phyloP scores from a whole-genome alignment of 2,797 vertebrate species.

The Loriculus beryllinus region DNA sequence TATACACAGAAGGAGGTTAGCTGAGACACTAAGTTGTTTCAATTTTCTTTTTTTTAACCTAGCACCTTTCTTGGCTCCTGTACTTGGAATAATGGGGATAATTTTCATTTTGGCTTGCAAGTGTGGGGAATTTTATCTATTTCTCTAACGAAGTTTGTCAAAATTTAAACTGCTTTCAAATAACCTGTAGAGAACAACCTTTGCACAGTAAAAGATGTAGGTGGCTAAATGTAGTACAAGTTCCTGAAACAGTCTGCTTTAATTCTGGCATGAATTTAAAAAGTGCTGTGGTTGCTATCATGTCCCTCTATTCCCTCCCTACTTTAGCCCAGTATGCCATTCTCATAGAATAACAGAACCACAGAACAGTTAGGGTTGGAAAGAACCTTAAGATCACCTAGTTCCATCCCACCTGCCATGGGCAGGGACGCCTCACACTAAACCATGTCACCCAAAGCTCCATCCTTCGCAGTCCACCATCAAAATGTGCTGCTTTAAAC shows the following conservation, averaged over 20 bases:
- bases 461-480: not conserved
- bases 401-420: not conserved
- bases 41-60: not conserved
- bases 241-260: slow-evolving; percentile 11
- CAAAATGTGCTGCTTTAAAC: not conserved
- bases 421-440: not conserved
- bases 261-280: slow-evolving; percentile 11
- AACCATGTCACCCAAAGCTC: not conserved
- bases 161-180: slow-evolving; percentile 32
- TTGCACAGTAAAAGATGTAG: slow-evolving; percentile 33
- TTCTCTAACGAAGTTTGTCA: slow-evolving; percentile 29
- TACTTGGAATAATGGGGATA: not conserved
- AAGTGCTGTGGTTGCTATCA: not conserved
- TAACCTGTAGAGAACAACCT: slow-evolving; percentile 21
- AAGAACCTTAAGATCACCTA: not conserved
- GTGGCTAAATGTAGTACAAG: slow-evolving; percentile 12
- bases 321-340: not conserved
- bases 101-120: slow-evolving; percentile 49
- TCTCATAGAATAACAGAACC: not conserved
- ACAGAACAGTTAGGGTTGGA: not conserved
- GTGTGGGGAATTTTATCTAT: slow-evolving; percentile 24
- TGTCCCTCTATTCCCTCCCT: not conserved
- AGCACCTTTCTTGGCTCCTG: not conserved
- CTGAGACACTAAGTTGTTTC: not conserved
- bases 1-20: not conserved